A percentile compares a stretch with the other conserved stretches of the same genome.
These are phyloP conservation scores for Neodiprion virginianus DNA, from an alignment of 1,140 invertebrate species.

Conservation along the genomic window DNA sequence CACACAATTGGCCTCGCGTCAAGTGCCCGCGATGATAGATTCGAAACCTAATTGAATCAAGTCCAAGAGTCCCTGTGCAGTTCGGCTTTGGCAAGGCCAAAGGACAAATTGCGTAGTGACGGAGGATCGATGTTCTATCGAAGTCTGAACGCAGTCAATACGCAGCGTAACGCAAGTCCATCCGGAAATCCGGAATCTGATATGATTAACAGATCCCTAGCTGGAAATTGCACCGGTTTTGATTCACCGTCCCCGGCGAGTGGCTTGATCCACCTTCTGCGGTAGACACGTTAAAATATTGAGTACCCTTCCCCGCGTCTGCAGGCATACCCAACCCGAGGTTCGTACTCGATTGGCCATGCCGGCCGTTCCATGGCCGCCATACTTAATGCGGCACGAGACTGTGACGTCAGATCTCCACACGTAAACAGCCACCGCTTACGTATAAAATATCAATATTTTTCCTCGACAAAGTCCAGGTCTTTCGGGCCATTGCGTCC, in stretches of 20 bases:
- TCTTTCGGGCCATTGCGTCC: background rate
- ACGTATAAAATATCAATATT: slow-evolving; percentile 42
- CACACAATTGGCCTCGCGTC: too few relatives aligned
- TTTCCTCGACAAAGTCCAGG: slow-evolving; percentile 23
- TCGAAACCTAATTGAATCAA: too few relatives aligned
- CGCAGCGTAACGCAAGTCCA: too few relatives aligned
- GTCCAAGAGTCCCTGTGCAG: too few relatives aligned
- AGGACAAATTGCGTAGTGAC: too few relatives aligned
- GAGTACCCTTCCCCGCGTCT: background rate
- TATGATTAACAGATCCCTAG: too few relatives aligned
- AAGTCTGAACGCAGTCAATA: too few relatives aligned
- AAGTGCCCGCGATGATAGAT: too few relatives aligned
- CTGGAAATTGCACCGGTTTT: background rate
- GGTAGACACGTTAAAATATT: slow-evolving; percentile 2
- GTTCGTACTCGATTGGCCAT: background rate
- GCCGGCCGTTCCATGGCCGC: slow-evolving; percentile 25
- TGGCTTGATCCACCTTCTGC: background rate
- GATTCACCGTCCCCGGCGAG: background rate
- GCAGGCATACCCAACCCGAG: background rate
- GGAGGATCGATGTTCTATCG: too few relatives aligned
- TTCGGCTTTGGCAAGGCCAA: too few relatives aligned
- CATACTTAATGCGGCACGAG: slow-evolving; percentile 40
- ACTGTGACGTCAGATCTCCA: slow-evolving; percentile 24
- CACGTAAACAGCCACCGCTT: slow-evolving; percentile 28
- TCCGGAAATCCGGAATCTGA: too few relatives aligned